Percentiles rank a stretch among this genome's conserved stretches.
Evolutionary conservation across 2,888 invertebrate genomes (phyloP).

Genomic region (Bombylius major): DNA sequence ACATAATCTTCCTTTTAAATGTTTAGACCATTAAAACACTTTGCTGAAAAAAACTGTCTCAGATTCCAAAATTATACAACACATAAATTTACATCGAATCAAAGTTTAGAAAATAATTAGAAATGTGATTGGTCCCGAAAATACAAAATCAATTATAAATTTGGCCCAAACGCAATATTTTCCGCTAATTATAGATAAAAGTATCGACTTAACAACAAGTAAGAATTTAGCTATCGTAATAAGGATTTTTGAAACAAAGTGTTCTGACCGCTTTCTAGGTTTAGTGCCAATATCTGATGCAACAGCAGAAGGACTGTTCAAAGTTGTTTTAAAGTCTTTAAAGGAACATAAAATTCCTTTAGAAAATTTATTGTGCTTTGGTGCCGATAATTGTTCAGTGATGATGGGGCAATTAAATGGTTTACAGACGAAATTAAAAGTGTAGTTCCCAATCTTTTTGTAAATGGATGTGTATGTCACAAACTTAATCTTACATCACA

Average conservation of each 20-base stretch:
- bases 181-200: not conserved
- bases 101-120: constrained; percentile 2
- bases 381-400: not conserved
- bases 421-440: not conserved
- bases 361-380: not conserved
- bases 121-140: constrained; percentile 1
- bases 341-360: not conserved
- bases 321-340: too few relatives aligned
- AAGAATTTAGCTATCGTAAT: constrained; percentile 4
- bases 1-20: constrained; percentile 1
- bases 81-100: not conserved
- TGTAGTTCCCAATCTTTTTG: not conserved
- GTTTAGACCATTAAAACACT: constrained; percentile 1
- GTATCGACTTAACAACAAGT: not conserved
- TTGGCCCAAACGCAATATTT: too few relatives aligned
- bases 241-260: constrained; percentile 3
- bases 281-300: too few relatives aligned
- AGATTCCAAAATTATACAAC: constrained; percentile 4
- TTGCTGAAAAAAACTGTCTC: not conserved
- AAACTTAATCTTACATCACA: not conserved
- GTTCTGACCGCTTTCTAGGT: not conserved
- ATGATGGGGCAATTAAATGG: not conserved
- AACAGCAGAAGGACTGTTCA: too few relatives aligned
- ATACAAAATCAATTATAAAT: not conserved
- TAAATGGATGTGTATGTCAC: not conserved